phyloP scores from a whole-genome alignment of 2,113 vertebrate genomes.

The Pagrus major region DNA sequence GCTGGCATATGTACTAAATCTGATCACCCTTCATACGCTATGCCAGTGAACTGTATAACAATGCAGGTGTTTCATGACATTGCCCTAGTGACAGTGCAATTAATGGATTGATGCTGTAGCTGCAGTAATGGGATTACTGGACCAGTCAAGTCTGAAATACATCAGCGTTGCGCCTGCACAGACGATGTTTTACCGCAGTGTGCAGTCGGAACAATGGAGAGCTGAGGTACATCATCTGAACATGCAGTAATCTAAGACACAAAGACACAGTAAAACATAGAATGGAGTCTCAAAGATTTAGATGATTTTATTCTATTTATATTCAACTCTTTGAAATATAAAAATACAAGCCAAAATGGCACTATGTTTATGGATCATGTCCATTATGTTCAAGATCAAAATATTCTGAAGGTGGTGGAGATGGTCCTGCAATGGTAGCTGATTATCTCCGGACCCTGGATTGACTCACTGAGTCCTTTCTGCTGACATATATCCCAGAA shows the following conservation, averaged over 20 bases:
- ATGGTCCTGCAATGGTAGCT: neutral
- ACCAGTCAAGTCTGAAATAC: constrained; percentile 71
- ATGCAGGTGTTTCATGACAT: constrained; percentile 75
- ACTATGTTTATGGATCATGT: neutral
- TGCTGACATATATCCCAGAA: constrained; percentile 2
- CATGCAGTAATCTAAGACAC: neutral
- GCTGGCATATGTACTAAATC: constrained; percentile 69
- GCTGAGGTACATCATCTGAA: constrained; percentile 12
- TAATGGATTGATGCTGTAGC: constrained; percentile 73
- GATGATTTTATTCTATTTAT: neutral
- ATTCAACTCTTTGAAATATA: neutral
- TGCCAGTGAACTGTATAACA: constrained; percentile 68
- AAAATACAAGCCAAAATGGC: neutral
- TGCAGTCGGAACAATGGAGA: constrained; percentile 36
- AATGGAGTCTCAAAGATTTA: neutral
- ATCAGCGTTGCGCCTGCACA: constrained; percentile 29
- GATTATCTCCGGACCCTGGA: constrained; percentile 11
- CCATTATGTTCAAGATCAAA: neutral
- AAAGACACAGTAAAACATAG: neutral
- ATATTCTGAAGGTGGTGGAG: neutral
- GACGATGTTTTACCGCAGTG: constrained; percentile 50
- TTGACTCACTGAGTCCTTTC: constrained; percentile 27
- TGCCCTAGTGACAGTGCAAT: constrained; percentile 72
- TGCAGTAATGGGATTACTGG: constrained; percentile 70
- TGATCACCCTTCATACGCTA: constrained; percentile 61